Base-by-base conservation (phyloP, 2,113 vertebrate genomes). In the Ptychochromis oligacanthus region DNA sequence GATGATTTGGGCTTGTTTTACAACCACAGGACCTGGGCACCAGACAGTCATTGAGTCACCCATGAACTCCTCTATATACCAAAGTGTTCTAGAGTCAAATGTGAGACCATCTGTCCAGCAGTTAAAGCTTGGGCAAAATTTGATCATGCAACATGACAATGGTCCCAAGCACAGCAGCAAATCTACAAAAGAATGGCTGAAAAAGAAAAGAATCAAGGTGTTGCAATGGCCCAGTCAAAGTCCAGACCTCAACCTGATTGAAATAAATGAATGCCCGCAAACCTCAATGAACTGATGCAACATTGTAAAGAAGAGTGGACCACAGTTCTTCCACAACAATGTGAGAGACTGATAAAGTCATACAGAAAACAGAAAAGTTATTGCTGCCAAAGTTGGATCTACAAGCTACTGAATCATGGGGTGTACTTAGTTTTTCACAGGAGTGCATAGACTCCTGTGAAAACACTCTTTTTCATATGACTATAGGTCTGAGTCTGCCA, bases 321-420 rank as follows among this genome's bases (percentile, higher is more conserved):
- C 43, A 72, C 13, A 72, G 31, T 72, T 72, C 26, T 43, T 72
- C 17, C 43, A 52, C 24, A 72, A 52, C 7, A 22, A 67, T n/a
- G 43, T 72, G 43, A 31, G 65, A 52, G 43, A n/a, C 43, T 72
- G 1, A 15, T 46, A 52, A 67, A 67, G 62, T 67, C 38, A 43
- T 46, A 17, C n/a, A 67, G 62, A 43, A 46, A 67, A 31, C 52
- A 52, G 52, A 17, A 7, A 72, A 52, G 43, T 20, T 72, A 52
- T 52, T 72, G 65, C 65, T 52, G 65, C 43, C 52, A 72, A 72
- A 20, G 49, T 7, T 52, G 49, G 24, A 31, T 72, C 3, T 0
- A 67, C 62, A 46, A 67, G 62, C 62, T 67, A 43, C 52, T 72
- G 43, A 52, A 52, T 72, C 15, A 72, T 52, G 65, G 65, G 65